phyloP scores from a whole-genome alignment of 1,140 invertebrate species.

The Gonioctena quinquepunctata region DNA sequence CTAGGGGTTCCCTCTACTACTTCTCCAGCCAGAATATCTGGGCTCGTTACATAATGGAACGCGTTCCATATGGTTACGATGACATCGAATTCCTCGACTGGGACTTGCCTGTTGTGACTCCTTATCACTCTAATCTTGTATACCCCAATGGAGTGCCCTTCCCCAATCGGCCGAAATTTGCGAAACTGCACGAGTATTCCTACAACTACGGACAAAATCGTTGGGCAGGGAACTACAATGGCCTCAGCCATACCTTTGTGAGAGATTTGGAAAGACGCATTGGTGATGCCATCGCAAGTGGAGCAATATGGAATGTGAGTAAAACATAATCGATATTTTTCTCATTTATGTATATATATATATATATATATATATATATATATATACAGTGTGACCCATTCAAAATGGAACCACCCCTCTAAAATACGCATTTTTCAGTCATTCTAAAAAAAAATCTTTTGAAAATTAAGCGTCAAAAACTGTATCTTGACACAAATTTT shows the following conservation, averaged over 20 bases:
- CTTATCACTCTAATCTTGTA: conserved; percentile 66
- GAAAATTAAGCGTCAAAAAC: too few species aligned
- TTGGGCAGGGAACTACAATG: background rate
- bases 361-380: too few species aligned
- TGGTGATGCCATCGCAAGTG: conserved; percentile 64
- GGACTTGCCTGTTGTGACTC: conserved; percentile 61
- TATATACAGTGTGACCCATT: too few species aligned
- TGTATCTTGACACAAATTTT: too few species aligned
- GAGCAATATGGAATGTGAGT: conserved; percentile 58
- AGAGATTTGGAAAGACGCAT: conserved; percentile 65
- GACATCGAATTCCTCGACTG: conserved; percentile 64
- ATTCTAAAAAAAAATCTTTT: too few species aligned
- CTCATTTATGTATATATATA: too few species aligned
- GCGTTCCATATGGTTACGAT: conserved; percentile 65
- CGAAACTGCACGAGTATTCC: conserved; percentile 51
- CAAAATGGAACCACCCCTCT: too few species aligned
- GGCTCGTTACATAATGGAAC: conserved; percentile 70
- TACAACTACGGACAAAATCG: conserved; percentile 44
- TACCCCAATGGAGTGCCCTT: conserved; percentile 69
- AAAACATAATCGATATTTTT: too few species aligned
- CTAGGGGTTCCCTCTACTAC: conserved; percentile 68
- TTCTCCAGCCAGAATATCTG: conserved; percentile 65
- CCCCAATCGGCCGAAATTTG: conserved; percentile 62
- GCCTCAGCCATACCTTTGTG: conserved; percentile 38
- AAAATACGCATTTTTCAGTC: too few species aligned